A percentile compares a stretch with the other conserved stretches of the same genome.
Evolutionary conservation across 2,888 invertebrate species (phyloP).

Genomic region (Aspidiotus destructor): DNA sequence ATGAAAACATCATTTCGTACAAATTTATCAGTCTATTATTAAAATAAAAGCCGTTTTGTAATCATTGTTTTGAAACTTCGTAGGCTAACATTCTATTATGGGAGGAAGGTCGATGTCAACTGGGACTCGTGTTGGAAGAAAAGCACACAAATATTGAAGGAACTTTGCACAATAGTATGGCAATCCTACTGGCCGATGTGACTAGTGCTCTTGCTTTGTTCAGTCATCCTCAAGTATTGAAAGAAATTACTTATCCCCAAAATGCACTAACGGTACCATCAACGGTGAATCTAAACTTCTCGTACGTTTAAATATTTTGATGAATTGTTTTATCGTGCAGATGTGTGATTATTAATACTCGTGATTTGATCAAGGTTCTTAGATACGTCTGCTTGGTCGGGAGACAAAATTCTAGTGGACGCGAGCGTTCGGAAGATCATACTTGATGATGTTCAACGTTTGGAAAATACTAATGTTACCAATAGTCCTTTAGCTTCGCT

Average conservation of each 20-base stretch:
- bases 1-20: too few relatives aligned
- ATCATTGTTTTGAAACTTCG: not conserved
- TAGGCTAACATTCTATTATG: constrained; percentile 48
- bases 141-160: constrained; percentile 66
- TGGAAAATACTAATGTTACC: too few relatives aligned
- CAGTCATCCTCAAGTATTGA: constrained; percentile 47
- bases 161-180: constrained; percentile 75
- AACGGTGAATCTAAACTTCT: not conserved
- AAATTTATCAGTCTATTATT: too few relatives aligned
- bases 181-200: constrained; percentile 65
- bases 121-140: constrained; percentile 62
- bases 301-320: not conserved
- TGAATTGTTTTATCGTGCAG: too few relatives aligned
- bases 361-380: too few relatives aligned
- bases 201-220: constrained; percentile 71
- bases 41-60: too few relatives aligned
- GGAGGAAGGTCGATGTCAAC: constrained; percentile 61
- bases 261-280: not conserved
- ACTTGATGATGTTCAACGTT: too few relatives aligned
- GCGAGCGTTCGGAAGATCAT: too few relatives aligned
- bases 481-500: too few relatives aligned
- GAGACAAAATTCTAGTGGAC: too few relatives aligned
- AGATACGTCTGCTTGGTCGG: too few relatives aligned
- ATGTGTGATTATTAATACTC: too few relatives aligned
- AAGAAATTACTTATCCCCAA: constrained; percentile 3